phyloP scores from a whole-genome alignment of 1,140 invertebrate species.

The Pseudoatta argentina region DNA sequence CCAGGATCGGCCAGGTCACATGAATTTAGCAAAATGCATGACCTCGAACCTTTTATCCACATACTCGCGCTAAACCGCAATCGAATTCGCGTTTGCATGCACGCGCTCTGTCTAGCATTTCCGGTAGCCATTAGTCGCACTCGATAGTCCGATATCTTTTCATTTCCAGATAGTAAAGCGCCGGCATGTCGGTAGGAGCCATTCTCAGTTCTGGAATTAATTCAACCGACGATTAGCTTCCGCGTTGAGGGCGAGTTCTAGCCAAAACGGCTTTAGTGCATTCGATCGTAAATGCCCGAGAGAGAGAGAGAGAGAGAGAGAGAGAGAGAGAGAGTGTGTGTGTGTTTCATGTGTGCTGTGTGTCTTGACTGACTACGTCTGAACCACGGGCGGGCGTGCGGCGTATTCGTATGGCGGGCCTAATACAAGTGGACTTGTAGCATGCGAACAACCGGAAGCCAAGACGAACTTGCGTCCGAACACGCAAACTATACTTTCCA shows the following conservation, averaged over 20 bases:
- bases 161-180: conserved; percentile 45
- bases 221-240: conserved; percentile 80
- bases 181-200: conserved; percentile 70
- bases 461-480: conserved; percentile 75
- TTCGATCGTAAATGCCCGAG: conserved; percentile 42
- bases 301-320: neutral
- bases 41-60: conserved; percentile 49
- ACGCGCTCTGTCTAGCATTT: conserved; percentile 19
- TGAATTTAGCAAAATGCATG: conserved; percentile 53
- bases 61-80: conserved; percentile 14
- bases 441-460: conserved; percentile 81
- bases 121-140: conserved; percentile 32
- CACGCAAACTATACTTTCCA: conserved; percentile 74
- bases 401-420: conserved; percentile 58
- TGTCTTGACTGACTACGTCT: conserved; percentile 44
- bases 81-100: conserved; percentile 55
- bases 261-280: conserved; percentile 57
- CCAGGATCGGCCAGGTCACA: conserved; percentile 43
- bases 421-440: conserved; percentile 79
- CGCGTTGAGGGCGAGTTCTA: conserved; percentile 62
- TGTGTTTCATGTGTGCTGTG: conserved; percentile 36
- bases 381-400: conserved; percentile 32
- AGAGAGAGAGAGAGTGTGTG: neutral
- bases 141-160: conserved; percentile 56
- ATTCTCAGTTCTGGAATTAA: conserved; percentile 82